Evolutionary conservation across 2,888 invertebrate species (phyloP), one percentile per base, ranked within the genome.

Genomic region (Oscheius myriophilus): DNA sequence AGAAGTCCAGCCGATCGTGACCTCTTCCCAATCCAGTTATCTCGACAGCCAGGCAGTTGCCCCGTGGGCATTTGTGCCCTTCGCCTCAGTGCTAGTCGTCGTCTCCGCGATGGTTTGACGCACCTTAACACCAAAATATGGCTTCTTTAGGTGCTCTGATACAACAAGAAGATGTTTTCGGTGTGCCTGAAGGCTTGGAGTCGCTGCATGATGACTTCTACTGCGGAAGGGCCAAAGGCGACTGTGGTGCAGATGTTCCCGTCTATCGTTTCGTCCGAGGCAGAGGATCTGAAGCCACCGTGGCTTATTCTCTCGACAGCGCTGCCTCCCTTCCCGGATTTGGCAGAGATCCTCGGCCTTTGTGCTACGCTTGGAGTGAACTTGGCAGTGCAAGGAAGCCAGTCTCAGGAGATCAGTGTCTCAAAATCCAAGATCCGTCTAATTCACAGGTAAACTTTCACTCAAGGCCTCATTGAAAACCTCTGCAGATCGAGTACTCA

Each of bases 231-330:
- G 53, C 51, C 25, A 51, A 53, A 14, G 68, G 69, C 14, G 71
- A 69, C 18, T 78, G 78, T 45, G 78, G 78, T 14, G 78, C 78
- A 0, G 70, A 76, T 39, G 69, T 78, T n/a, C 78, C 78, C 26
- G 67, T 78, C 54, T 78, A 70, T 64, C 55, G 76, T 43, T 53
- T 71, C 18, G 45, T 21, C 6, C 23, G 33, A 25, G 59, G 67
- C n/a, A 41, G 51, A 53, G 49, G 52, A n/a, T 14, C 41, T 6
- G 61, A 61, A 23, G 62, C 54, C 0, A 67, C 70, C 18, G 70
- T 70, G 18, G 71, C 71, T 26, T 78, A 78, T 53, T 61, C 74
- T 3, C 70, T 78, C 53, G 72, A 73, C 61, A 45, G 69, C 21
- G 21, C 49, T 21, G 71, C 58, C n/a, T 64, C 72, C 18, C 49